Base-by-base conservation (phyloP, 2,888 invertebrate species). In the Microplitis manilae region DNA sequence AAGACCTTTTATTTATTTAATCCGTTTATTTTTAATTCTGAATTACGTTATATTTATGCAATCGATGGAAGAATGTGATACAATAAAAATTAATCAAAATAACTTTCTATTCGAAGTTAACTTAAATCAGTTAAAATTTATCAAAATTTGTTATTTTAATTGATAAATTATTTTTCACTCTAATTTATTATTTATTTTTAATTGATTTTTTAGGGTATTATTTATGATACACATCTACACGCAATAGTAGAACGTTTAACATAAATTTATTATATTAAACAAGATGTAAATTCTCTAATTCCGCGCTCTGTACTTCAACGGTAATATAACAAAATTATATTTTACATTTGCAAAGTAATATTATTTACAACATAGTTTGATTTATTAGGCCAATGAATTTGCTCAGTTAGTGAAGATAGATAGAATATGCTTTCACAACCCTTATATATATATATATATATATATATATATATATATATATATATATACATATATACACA, bases 401-500 rank as follows among this genome's bases (percentile, higher is more conserved):
- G 60, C 41, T 41, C 1, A 15, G 38, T 60, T 60, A 38, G 39
- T 6, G 7, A 40, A 39, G 15, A 15, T 38, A 15, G n/a, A 39
- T 62, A 67, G 67, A 50, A 50, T 50, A 50, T 67, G 67, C 67
- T 67, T 38, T 67, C 39, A 17, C 41, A 68, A 68, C 39, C 39
- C 15, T 41, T 15, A 13, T 67, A 13, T 30, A 15, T 39, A 15
- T 72, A 40, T 30, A 30, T 30, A 30, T 30, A 30, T 30, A 20
- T 20, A 50, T 17, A n/a, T n/a, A n/a, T 15, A 13, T 67, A 13
- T 30, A 15, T 39, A 15, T 72, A 40, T 30, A 30, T 30, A 30
- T 30, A 30, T 30, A 20, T 20, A 50, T 17, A 15, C 62, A 40
- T 20, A 20, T 13, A 50, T 50, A 50, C 13, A 8, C 13, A 50